phyloP scores from a whole-genome alignment of 2,888 invertebrate genomes.

The Drosophila testacea region DNA sequence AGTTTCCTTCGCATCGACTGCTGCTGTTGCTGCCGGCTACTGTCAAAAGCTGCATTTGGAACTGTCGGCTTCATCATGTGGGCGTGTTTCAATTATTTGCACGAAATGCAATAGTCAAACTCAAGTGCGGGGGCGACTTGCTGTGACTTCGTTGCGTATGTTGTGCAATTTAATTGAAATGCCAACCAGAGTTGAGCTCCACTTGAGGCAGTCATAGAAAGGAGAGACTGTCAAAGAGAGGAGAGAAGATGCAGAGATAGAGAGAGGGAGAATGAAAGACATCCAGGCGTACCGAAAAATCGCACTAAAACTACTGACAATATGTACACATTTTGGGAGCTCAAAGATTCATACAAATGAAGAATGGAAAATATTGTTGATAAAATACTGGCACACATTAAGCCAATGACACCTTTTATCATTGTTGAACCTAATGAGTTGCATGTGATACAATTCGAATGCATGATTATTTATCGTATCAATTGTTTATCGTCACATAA shows the following conservation, averaged over 20 bases:
- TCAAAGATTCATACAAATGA: slow-evolving; percentile 1
- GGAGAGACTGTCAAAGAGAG: background rate
- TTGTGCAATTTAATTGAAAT: slow-evolving; percentile 73
- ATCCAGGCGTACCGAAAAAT: slow-evolving; percentile 2
- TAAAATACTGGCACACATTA: slow-evolving; percentile 28
- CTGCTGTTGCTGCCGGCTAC: slow-evolving; percentile 24
- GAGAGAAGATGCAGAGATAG: background rate
- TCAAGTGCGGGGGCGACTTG: slow-evolving; percentile 22
- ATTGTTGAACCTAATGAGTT: slow-evolving; percentile 46
- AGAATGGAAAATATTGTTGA: slow-evolving; percentile 7
- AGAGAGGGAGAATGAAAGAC: background rate
- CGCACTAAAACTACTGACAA: slow-evolving; percentile 9
- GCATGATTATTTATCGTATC: slow-evolving; percentile 1
- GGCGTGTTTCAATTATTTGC: slow-evolving; percentile 76
- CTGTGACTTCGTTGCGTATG: slow-evolving; percentile 32
- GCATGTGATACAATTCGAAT: slow-evolving; percentile 50
- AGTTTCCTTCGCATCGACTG: slow-evolving; percentile 36
- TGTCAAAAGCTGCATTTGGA: slow-evolving; percentile 60
- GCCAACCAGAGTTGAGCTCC: slow-evolving; percentile 45
- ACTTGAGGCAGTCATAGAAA: slow-evolving; percentile 19
- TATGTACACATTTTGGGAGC: slow-evolving; percentile 8
- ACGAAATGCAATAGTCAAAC: slow-evolving; percentile 58
- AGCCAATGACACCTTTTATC: slow-evolving; percentile 37
- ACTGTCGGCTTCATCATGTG: slow-evolving; percentile 43
- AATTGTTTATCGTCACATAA: slow-evolving; percentile 21